Evolutionary conservation across 2,888 invertebrate species (phyloP), one percentile per base, ranked within the genome.

Genomic region (Flexamia atlantica): DNA sequence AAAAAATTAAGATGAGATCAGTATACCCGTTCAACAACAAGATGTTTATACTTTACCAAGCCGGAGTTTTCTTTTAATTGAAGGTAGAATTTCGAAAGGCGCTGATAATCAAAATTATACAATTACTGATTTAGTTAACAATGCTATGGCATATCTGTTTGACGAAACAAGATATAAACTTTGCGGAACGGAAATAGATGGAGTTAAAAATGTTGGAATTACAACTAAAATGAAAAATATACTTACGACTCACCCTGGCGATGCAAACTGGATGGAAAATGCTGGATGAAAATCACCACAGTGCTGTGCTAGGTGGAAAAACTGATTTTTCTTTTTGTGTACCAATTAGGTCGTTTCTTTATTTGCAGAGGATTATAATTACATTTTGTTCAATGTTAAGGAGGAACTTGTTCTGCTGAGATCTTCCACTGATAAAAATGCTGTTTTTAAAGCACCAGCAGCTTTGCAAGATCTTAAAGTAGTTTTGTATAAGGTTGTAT

Each of bases 1-100:
- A 32, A 20, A 40, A 32, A 40, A 32, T 5, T 30, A 20, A 9
- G 74, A 72, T 72, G 74, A 28, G 23, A 72, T 72, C 3, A 32
- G 74, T n/a, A 72, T 72, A 30, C 74, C 74, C 17, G 74, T 72
- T 32, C 74, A n/a, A n/a, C n/a, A n/a, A n/a, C n/a, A n/a, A n/a
- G n/a, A n/a, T n/a, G n/a, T n/a, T n/a, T n/a, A n/a, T 57, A 57
- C 64, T 10, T 30, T 64, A 64, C 64, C 64, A 23, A 17, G 64
- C 25, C 10, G 25, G 25, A 64, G 64, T 64, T 64, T 57, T 23
- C 17, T 57, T 5, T n/a, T 57, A 20, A 57, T 57, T 57, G 57
- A 57, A 23, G 57, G 57, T 10, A 57, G 17, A 20, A 57, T 57
- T 20, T n/a, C 17, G 7, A 57, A 57, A 57, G 5, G 5, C n/a